phyloP scores from a whole-genome alignment of 2,888 invertebrate genomes.

The Parascotia fuliginaria region DNA sequence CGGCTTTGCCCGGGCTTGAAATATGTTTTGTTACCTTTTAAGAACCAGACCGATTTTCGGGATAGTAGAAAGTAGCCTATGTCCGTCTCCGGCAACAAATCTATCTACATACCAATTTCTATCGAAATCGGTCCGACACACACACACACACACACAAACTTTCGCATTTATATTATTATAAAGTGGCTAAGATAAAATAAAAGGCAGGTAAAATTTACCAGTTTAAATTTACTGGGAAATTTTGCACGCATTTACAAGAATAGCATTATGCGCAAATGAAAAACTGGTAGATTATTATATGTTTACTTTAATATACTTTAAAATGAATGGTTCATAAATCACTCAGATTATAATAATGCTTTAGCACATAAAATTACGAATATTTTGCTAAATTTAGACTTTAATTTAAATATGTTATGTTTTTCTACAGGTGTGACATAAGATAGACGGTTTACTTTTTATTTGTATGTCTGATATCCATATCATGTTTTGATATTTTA shows the following conservation, averaged over 20 bases:
- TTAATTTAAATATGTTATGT: background rate
- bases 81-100: no score
- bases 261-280: background rate
- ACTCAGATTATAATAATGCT: background rate
- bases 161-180: no score
- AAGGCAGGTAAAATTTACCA: no score
- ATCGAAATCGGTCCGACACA: no score
- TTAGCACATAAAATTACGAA: background rate
- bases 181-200: no score
- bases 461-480: background rate
- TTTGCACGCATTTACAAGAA: background rate
- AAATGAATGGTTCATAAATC: conserved; percentile 4
- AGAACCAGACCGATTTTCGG: no score
- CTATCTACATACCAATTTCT: no score
- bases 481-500: background rate
- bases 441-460: background rate
- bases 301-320: background rate
- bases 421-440: background rate
- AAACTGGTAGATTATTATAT: background rate
- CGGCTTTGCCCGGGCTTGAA: no score
- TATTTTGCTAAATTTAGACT: background rate
- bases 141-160: no score
- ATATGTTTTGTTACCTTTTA: no score
- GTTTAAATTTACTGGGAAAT: no score
- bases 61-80: no score